phyloP scores from a whole-genome alignment of 1,140 invertebrate genomes.

The Leguminivora glycinivorella region DNA sequence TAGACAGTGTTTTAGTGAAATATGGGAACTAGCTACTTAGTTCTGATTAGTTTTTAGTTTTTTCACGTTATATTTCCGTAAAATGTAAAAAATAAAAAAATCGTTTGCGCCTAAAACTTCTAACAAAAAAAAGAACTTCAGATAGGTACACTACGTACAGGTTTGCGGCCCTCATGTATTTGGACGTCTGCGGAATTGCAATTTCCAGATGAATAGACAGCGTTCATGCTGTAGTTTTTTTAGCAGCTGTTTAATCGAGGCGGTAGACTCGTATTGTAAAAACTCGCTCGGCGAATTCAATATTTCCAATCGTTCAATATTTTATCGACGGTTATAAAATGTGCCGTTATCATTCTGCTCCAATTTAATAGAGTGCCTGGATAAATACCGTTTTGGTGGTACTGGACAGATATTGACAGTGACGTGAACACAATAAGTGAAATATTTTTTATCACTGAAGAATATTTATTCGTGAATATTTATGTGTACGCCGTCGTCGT shows the following conservation, averaged over 20 bases:
- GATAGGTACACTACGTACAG: background rate
- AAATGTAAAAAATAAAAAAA: too few species aligned
- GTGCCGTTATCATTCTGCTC: background rate
- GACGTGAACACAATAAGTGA: background rate
- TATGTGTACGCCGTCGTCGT: too few species aligned
- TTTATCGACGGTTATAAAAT: background rate
- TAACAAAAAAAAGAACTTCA: too few species aligned
- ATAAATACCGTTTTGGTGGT: constrained; percentile 3
- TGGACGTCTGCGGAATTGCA: background rate
- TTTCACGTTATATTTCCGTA: too few species aligned
- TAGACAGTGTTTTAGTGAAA: too few species aligned
- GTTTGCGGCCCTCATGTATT: background rate
- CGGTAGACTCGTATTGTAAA: background rate
- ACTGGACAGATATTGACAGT: background rate
- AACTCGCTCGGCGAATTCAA: background rate
- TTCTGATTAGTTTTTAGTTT: too few species aligned
- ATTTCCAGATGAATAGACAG: background rate
- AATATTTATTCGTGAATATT: too few species aligned
- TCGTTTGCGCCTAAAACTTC: too few species aligned
- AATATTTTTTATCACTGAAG: too few species aligned
- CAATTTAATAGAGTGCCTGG: constrained; percentile 14
- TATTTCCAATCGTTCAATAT: constrained; percentile 5
- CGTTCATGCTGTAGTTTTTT: background rate
- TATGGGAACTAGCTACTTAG: too few species aligned
- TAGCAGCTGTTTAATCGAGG: background rate